phyloP scores from a whole-genome alignment of 2,113 vertebrate species.

The Chauna torquata region DNA sequence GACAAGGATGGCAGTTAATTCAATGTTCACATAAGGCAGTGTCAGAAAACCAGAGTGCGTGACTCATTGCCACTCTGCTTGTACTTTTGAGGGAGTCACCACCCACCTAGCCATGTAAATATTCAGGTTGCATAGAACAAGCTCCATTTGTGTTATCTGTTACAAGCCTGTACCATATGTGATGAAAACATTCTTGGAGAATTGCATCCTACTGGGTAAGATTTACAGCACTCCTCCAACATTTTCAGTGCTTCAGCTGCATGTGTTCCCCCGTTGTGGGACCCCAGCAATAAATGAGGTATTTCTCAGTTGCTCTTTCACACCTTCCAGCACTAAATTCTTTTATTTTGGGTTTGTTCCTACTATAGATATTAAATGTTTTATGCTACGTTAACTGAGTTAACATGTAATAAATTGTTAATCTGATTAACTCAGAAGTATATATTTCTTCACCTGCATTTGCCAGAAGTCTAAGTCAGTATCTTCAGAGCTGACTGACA shows the following conservation, averaged over 20 bases:
- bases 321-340: neutral
- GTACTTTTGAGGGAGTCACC: neutral
- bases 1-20: neutral
- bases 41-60: accelerated
- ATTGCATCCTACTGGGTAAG: neutral
- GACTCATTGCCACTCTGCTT: neutral
- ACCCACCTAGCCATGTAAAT: neutral
- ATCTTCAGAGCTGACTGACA: neutral
- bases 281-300: neutral
- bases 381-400: neutral
- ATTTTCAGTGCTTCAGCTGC: neutral
- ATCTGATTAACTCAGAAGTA: neutral
- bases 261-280: neutral
- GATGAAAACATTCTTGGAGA: neutral
- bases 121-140: accelerated
- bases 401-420: neutral
- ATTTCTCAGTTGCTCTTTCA: neutral
- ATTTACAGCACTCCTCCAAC: neutral
- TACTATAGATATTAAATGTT: neutral
- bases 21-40: neutral
- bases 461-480: neutral
- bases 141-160: neutral
- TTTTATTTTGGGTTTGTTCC: neutral
- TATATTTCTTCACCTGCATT: neutral
- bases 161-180: neutral